Base-by-base conservation (phyloP, 2,888 invertebrate genomes). In the Odontocolon sp. region DNA sequence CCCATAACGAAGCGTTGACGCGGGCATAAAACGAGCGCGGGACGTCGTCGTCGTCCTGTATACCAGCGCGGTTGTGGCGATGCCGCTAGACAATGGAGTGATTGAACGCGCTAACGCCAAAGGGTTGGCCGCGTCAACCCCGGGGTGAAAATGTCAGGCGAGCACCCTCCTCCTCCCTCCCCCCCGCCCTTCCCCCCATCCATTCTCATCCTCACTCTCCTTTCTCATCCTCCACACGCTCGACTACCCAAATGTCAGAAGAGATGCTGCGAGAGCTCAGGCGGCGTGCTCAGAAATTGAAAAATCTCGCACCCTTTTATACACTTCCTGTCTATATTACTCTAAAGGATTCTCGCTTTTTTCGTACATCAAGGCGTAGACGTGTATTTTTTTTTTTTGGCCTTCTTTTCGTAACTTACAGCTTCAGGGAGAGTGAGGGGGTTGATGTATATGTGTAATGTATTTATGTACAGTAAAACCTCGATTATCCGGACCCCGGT, bases 1-100 rank as follows among this genome's bases (percentile, higher is more conserved):
- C 26, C 50, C 87, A 87, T 88, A 89, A 89, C 88, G 89, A 89
- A 89, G 88, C 88, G 88, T 88, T 87, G 88, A 89, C 87, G 89
- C 87, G 88, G 81, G 86, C 84, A 88, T 87, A 87, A 88, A 88
- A 88, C 86, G 87, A 87, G 85, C 87, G 81, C 82, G 14, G 47
- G 47, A 47, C 42, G 4, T 18, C 63, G 56, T 72, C 77, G 31
- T 68, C 64, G 42, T 70, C 31, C 40, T 64, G 9, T 40, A n/a
- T n/a, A n/a, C n/a, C n/a, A n/a, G n/a, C n/a, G n/a, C n/a, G n/a
- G n/a, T n/a, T n/a, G n/a, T n/a, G n/a, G n/a, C n/a, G n/a, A n/a
- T n/a, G 69, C 59, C 72, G 63, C 85, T 85, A 89, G 88, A 88
- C 88, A 88, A 88, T 89, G 86, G 88, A 87, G 87, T 88, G 88